Evolutionary conservation across 2,797 vertebrate species (phyloP).

Genomic region (Chromis chromis): DNA sequence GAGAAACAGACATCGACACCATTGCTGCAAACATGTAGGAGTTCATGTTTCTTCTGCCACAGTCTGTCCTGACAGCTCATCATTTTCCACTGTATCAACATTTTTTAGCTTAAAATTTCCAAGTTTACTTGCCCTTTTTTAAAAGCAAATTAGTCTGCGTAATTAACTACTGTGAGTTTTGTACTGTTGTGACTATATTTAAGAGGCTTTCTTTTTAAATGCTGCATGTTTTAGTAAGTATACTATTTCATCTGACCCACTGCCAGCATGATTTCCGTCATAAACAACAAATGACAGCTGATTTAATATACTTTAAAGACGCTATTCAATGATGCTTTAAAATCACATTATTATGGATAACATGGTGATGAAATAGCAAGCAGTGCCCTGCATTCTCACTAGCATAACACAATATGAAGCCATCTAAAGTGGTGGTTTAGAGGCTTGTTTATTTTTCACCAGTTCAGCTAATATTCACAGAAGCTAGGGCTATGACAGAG

Average conservation of each 20-base stretch:
- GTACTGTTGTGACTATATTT: no score
- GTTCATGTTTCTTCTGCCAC: no score
- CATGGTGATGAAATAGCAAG: no score
- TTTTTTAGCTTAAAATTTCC: no score
- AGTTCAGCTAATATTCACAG: constrained; percentile 3
- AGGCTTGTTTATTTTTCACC: neutral
- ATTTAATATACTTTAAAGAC: neutral
- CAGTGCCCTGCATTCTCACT: neutral
- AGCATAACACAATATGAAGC: neutral
- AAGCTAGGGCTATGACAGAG: neutral
- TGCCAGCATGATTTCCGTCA: neutral
- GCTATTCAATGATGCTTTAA: neutral
- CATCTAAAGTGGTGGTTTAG: neutral
- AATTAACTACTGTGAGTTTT: no score
- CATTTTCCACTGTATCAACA: no score
- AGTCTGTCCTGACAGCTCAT: no score
- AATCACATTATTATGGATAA: neutral
- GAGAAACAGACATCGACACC: no score
- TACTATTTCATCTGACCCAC: neutral
- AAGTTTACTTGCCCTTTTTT: no score
- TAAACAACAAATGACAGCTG: neutral
- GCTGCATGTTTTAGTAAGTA: neutral
- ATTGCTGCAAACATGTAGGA: no score
- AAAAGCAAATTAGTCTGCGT: no score
- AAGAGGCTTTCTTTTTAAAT: no score